These are phyloP conservation scores for Anoura caudifer DNA, from an alignment of 2,113 vertebrate species.

Conservation along the genomic window DNA sequence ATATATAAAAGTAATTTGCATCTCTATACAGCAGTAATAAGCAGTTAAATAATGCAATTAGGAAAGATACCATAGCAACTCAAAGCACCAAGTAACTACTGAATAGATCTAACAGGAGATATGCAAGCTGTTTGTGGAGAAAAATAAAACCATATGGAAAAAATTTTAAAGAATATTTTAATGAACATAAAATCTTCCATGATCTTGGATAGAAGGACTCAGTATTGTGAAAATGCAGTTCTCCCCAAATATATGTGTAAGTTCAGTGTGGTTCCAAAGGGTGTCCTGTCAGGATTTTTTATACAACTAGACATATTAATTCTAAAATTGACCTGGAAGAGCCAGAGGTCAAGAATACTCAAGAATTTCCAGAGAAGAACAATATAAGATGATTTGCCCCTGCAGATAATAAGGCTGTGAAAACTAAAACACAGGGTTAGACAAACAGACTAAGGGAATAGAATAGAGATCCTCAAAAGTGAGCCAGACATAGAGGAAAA, in stretches of 20 bases:
- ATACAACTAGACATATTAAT: neutral
- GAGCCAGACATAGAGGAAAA: neutral
- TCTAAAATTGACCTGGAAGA: neutral
- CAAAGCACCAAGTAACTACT: neutral
- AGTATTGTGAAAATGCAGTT: neutral
- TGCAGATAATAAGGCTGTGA: neutral
- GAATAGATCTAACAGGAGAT: neutral
- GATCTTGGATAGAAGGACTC: neutral
- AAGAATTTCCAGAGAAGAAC: neutral
- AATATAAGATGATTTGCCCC: neutral
- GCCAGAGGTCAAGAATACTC: neutral
- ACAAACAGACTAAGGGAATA: neutral
- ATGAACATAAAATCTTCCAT: neutral
- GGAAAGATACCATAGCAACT: neutral
- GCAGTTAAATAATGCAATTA: neutral
- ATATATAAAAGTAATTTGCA: neutral
- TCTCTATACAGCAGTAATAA: neutral
- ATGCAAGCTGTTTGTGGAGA: neutral
- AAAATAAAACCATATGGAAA: neutral
- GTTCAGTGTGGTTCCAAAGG: neutral
- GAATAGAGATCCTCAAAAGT: neutral
- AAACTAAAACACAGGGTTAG: neutral
- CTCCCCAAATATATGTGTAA: neutral
- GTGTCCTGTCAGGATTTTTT: neutral
- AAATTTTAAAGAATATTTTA: neutral